A percentile compares a stretch with the other conserved stretches of the same genome.
Evolutionary conservation across 2,113 vertebrate species (phyloP).

Genomic region (Campylomormyrus numenius): DNA sequence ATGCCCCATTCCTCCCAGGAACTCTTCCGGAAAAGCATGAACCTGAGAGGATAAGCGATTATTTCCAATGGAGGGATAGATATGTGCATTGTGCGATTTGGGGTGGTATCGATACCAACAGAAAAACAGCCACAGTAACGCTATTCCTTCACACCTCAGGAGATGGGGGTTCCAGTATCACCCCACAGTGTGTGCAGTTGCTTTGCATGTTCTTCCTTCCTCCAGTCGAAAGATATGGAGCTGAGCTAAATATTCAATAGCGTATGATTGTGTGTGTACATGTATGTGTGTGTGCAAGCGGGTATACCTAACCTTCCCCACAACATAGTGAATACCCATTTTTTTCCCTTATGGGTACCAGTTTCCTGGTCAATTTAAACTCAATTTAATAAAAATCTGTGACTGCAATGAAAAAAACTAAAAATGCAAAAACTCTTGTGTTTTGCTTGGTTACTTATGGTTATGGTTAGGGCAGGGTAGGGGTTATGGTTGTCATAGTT

Average conservation of each 20-base stretch:
- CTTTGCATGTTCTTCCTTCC: not conserved
- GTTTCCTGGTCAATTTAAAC: too few relatives aligned
- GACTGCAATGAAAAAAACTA: too few relatives aligned
- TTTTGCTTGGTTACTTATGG: too few relatives aligned
- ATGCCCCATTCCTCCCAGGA: not conserved
- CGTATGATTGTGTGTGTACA: not conserved
- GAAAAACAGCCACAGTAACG: not conserved
- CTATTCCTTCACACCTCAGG: not conserved
- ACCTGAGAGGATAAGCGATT: not conserved
- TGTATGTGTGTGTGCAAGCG: not conserved
- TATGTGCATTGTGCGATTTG: not conserved
- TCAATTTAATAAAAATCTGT: too few relatives aligned
- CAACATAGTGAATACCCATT: too few relatives aligned
- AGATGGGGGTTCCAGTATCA: not conserved
- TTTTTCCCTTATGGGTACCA: too few relatives aligned
- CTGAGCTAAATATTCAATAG: not conserved
- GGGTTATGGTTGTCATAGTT: too few relatives aligned
- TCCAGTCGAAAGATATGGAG: not conserved
- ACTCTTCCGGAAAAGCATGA: not conserved
- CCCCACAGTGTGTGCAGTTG: not conserved
- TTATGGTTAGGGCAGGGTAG: too few relatives aligned
- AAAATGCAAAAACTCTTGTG: too few relatives aligned
- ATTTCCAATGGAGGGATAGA: not conserved
- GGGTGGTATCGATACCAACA: not conserved
- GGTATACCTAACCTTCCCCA: too few relatives aligned